Base-by-base conservation (phyloP, 2,888 invertebrate genomes). In the Oscheius sp. region DNA sequence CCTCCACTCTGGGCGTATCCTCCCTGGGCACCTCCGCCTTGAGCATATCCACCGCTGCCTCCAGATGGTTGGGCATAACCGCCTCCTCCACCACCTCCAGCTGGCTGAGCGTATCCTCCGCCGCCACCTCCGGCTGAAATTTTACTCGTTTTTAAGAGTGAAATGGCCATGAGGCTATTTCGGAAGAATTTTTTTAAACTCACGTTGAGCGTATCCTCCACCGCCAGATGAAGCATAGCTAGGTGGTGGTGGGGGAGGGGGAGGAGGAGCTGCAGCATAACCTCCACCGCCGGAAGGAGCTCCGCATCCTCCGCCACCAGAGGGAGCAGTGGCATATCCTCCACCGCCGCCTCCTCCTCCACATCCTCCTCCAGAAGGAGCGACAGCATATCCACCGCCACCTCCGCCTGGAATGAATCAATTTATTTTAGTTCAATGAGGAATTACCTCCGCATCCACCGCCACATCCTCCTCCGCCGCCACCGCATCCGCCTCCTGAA, bases 281-380 rank as follows among this genome's bases (percentile, higher is more conserved):
- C 55, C 31, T 39, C 65, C 65, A 20, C 66, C 66, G 12, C 42
- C 61, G 15, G 55, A 55, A n/a, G 55, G 55, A 17, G 61, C 66
- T 2, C 27, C 65, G 5, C 39, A 53, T 4, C 50, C 70, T 37
- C 72, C 73, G 34, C 71, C 73, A 10, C 65, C 70, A 10, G 69
- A 68, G 53, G 74, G 74, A 29, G 74, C 74, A 17, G 61, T 61
- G 34, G 74, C 72, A 12, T 33, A 33, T 33, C 73, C 71, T 53
- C 66, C 55, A 0, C 66, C 42, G 33, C 65, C 52, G 10, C 33
- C 3, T 3, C 31, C 25, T 55, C 37, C 55, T 12, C 33, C 12
- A 17, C 55, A 20, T 31, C 53, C 53, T 3, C 53, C 53, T 15
- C 53, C 27, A 6, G 29, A 12, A n/a, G 29, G 3, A 3, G 29